Evolutionary conservation across 2,888 invertebrate genomes (phyloP), one percentile per base, ranked within the genome.

Genomic region (Meiosimyza decipiens): DNA sequence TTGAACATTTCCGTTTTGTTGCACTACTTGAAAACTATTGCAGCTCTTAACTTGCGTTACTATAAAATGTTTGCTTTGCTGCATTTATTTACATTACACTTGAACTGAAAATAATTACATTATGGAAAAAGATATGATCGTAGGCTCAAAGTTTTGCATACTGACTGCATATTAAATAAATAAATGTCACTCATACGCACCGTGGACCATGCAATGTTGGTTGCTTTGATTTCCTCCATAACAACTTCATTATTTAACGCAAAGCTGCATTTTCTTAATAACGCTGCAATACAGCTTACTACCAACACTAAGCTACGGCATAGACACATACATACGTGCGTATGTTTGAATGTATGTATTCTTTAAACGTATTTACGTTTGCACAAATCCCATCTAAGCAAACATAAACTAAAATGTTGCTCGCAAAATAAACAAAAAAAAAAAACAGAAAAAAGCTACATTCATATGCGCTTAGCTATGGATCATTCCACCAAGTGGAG

Each of bases 131-230:
- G 68, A 50, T 67, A 40, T 67, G 51, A 16, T 59, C 57, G n/a
- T 49, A 64, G 18, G 49, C 49, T 50, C 18, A 49, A 16, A 50
- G 16, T 16, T 52, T 7, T 51, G 62, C 49, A 0, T 7, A 40
- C 57, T 55, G 28, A 60, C 59, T 55, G 57, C 28, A 28, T n/a
- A 3, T 63, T 18, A 28, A 22, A 51, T 73, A 72, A 66, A 75
- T 75, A 66, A 72, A 72, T 71, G 72, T 73, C 73, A 72, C 16
- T 75, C 68, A 64, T 65, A 73, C 65, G 62, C 65, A 71, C 18
- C 66, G 64, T 63, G 54, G 71, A 49, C 67, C 67, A 62, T 73
- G 65, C 50, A 59, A 73, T 51, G 55, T 71, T 71, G 67, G 15
- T 9, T 6, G 40, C 40, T 40, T 40, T 40, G 40, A 40, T 40